These are phyloP conservation scores for Phoxinus dragarum DNA, from an alignment of 2,797 vertebrate species.

Conservation along the genomic window DNA sequence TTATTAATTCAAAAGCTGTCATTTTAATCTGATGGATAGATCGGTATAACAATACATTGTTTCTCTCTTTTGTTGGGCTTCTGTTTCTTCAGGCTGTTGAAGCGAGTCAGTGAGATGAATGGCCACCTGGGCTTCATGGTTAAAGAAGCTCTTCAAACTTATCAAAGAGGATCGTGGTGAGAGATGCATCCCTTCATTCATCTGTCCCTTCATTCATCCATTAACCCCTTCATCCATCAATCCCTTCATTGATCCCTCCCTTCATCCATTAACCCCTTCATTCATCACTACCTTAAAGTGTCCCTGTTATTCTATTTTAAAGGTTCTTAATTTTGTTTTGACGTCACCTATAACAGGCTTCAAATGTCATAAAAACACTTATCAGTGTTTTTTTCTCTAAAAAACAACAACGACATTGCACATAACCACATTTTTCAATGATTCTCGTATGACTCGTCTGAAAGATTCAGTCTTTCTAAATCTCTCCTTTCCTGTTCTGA, in stretches of 20 bases:
- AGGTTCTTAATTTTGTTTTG: background rate
- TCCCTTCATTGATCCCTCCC: background rate
- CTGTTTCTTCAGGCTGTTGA: slow-evolving; percentile 81
- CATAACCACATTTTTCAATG: too few species aligned
- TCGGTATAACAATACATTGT: background rate
- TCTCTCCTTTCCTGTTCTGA: too few species aligned
- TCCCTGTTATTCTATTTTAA: background rate
- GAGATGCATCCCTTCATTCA: slow-evolving; percentile 59
- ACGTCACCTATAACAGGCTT: background rate
- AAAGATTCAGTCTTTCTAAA: too few species aligned
- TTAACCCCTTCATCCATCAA: background rate
- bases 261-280: background rate
- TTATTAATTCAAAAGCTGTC: background rate
- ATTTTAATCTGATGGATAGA: background rate
- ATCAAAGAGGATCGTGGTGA: slow-evolving; percentile 86
- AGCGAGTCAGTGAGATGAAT: slow-evolving; percentile 86
- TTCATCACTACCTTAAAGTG: background rate
- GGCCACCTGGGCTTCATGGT: slow-evolving; percentile 89
- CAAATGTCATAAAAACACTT: background rate
- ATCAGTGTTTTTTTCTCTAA: too few species aligned
- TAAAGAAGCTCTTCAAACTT: slow-evolving; percentile 86
- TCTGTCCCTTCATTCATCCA: slow-evolving; percentile 36
- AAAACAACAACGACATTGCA: too few species aligned
- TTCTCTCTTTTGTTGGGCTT: slow-evolving; percentile 76
- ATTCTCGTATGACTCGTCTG: too few species aligned